A percentile compares a stretch with the other conserved stretches of the same genome.
Evolutionary conservation across 2,797 vertebrate genomes (phyloP).

Genomic region (Mormyrops attenuatus): DNA sequence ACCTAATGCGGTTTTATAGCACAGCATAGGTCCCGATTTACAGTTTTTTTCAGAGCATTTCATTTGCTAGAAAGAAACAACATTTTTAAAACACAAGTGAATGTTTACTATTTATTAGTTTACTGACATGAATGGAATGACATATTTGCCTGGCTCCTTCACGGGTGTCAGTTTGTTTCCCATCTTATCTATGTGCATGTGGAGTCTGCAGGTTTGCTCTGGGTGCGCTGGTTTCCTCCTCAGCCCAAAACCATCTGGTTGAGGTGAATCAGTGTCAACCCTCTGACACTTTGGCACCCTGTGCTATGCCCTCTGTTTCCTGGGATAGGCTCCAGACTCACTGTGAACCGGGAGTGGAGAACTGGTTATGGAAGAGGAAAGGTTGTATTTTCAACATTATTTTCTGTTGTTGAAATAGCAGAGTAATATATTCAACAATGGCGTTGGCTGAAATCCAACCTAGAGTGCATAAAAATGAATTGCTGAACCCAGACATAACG

Average conservation of each 20-base stretch:
- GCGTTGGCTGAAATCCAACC: not conserved
- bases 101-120: not conserved
- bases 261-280: constrained; percentile 5
- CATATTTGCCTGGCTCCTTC: not conserved
- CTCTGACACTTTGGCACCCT: not conserved
- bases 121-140: not conserved
- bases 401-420: not conserved
- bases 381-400: not conserved
- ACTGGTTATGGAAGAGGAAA: not conserved
- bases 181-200: not conserved
- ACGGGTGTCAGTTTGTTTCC: not conserved
- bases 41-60: not conserved
- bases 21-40: not conserved
- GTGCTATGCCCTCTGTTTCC: not conserved
- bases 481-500: not conserved
- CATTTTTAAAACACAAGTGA: not conserved
- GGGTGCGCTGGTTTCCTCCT: constrained; percentile 4
- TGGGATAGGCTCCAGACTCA: constrained; percentile 3
- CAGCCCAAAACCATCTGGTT: constrained; percentile 10
- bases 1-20: not conserved
- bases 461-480: not conserved
- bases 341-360: not conserved
- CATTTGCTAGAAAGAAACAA: not conserved
- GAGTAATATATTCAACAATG: not conserved
- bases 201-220: not conserved